phyloP scores from a whole-genome alignment of 2,888 invertebrate species.

The Dryadula phaetusa region DNA sequence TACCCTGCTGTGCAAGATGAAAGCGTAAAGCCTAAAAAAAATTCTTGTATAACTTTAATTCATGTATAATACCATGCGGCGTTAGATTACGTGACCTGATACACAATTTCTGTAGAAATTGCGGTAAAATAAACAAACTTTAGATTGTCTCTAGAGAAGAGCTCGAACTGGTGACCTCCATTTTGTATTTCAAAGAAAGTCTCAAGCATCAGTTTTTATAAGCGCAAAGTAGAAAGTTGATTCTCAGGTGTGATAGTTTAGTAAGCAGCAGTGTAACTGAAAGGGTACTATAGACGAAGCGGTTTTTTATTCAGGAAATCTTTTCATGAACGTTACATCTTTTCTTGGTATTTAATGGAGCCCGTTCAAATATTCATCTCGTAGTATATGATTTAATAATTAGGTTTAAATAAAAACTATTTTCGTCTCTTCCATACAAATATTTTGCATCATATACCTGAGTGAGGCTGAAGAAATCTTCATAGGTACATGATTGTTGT shows the following conservation, averaged over 20 bases:
- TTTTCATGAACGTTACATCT: conserved; percentile 9
- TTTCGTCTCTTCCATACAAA: no score
- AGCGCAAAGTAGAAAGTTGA: conserved; percentile 18
- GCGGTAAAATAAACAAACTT: no score
- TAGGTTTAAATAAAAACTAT: neutral
- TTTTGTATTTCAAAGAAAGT: conserved; percentile 3
- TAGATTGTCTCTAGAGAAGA: neutral
- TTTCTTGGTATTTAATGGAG: neutral
- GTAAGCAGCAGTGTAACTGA: conserved; percentile 17
- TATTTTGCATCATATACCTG: no score
- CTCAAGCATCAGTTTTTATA: neutral
- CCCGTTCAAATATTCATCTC: no score
- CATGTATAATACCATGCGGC: no score
- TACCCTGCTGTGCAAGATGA: no score
- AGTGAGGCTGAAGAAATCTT: no score
- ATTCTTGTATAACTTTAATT: no score
- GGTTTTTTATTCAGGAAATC: conserved; percentile 6
- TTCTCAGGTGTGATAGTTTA: conserved; percentile 24
- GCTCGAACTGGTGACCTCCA: neutral
- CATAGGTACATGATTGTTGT: no score
- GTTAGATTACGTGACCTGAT: no score
- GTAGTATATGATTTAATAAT: neutral
- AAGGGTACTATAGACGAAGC: neutral
- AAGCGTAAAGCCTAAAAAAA: no score
- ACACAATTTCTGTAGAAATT: no score